phyloP scores from a whole-genome alignment of 2,113 vertebrate species.

The Onychorhynchus coronatus region DNA sequence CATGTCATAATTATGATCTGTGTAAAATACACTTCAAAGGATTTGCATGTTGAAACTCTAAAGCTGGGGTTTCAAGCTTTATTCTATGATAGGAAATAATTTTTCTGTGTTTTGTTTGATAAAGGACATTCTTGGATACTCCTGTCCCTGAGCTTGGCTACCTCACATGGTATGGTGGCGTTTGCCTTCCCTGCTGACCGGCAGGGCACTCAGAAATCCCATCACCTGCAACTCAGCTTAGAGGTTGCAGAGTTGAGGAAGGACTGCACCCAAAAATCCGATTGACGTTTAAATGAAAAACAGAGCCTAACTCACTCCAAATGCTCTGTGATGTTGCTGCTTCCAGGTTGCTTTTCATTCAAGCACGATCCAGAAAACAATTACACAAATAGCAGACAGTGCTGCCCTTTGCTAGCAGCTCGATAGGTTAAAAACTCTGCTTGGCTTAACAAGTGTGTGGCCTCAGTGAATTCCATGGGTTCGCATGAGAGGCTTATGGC shows the following conservation, averaged over 20 bases:
- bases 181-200: fast-evolving
- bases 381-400: neutral
- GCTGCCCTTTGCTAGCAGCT: neutral
- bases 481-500: neutral
- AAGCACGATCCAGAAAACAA: slow-evolving; percentile 15
- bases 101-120: neutral
- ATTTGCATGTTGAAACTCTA: neutral
- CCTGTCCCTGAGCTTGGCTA: neutral
- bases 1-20: neutral
- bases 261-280: neutral
- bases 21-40: neutral
- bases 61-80: neutral
- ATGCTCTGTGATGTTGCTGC: neutral
- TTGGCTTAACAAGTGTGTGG: neutral
- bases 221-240: neutral
- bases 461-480: neutral
- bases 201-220: neutral
- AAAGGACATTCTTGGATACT: neutral
- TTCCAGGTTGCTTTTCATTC: neutral
- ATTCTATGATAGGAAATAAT: neutral
- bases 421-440: slow-evolving; percentile 34
- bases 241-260: neutral
- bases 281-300: neutral
- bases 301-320: neutral
- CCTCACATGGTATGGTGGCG: fast-evolving